Evolutionary conservation across 2,888 invertebrate genomes (phyloP).

Genomic region (Agrenia bidenticulata): DNA sequence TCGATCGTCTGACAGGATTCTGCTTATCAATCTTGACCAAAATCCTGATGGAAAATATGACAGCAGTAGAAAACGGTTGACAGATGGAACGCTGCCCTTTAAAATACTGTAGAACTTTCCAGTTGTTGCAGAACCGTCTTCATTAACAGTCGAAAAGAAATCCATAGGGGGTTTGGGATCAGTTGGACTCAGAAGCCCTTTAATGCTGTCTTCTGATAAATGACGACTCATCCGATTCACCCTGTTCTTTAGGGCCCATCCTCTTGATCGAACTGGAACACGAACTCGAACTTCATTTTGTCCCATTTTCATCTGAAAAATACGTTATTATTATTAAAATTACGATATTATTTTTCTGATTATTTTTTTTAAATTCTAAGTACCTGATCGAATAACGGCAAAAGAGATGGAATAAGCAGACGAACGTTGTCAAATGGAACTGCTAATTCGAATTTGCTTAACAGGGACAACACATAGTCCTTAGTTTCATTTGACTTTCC

Average conservation of each 20-base stretch:
- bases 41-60: constrained; percentile 98
- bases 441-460: constrained; percentile 97
- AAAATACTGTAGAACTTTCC: constrained; percentile 32
- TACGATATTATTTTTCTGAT: neutral
- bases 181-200: constrained; percentile 29
- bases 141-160: constrained; percentile 11
- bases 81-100: constrained; percentile 39
- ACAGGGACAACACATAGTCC: constrained; percentile 82
- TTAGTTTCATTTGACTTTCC: constrained; percentile 66
- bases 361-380: neutral
- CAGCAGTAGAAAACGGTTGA: constrained; percentile 75
- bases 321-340: too few relatives aligned
- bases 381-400: constrained; percentile 75
- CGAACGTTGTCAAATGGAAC: constrained; percentile 92
- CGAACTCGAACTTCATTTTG: constrained; percentile 54
- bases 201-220: constrained; percentile 47
- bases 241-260: constrained; percentile 62
- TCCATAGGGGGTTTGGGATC: constrained; percentile 14
- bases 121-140: constrained; percentile 8
- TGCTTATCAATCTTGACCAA: constrained; percentile 84
- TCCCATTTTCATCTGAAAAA: constrained; percentile 49
- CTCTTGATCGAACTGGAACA: constrained; percentile 67
- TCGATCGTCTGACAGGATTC: constrained; percentile 86
- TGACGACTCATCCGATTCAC: constrained; percentile 47
- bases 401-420: constrained; percentile 83